Base-by-base conservation (phyloP, 2,797 vertebrate species). In the Erethizon dorsatum region DNA sequence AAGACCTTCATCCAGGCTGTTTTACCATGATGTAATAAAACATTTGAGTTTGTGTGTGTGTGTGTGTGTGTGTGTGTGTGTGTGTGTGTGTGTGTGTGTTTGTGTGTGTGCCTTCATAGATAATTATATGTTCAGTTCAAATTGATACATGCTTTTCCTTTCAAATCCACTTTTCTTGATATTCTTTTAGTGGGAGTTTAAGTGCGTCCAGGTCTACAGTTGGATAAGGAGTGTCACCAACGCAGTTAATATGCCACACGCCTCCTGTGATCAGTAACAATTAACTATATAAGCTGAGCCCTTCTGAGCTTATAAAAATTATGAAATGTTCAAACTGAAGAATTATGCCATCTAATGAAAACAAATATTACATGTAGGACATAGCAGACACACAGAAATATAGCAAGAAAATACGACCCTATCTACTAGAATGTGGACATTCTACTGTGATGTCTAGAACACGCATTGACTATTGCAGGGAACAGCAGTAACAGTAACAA, bases 261-360 rank as follows among this genome's bases (percentile, higher is more conserved):
- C 13, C 37, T 63, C 37, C 50, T 61, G 59, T 33, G 37, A 45
- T 87, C 26, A 65, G 9, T 75, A 6, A 91, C 37, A 90, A 79
- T 37, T 37, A 5, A 56, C 45, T 82, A 1, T 5, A 83, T 73
- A 88, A 67, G 6, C 28, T 67, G 17, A 92, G 31, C 3, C 28
- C 11, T 78, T 26, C 24, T 82, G 59, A 90, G 37, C 54, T 83
- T 83, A 85, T 73, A 83, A 91, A 94, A 92, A 33, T 83, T 41
- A 92, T 83, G 83, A 96, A 91, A 79, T 54, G 5, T 78, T 82
- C 37, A 85, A 47, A 86, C 12, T 71, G 26, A 57, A 95, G 71
- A 79, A 71, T n/a, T 61, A 57, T 57, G 26, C 24, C 37, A 88
- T 67, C 26, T 45, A 86, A 86, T 33, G 15, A 75, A 91, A 97